phyloP scores from a whole-genome alignment of 2,797 vertebrate genomes.

The Acridotheres tristis region DNA sequence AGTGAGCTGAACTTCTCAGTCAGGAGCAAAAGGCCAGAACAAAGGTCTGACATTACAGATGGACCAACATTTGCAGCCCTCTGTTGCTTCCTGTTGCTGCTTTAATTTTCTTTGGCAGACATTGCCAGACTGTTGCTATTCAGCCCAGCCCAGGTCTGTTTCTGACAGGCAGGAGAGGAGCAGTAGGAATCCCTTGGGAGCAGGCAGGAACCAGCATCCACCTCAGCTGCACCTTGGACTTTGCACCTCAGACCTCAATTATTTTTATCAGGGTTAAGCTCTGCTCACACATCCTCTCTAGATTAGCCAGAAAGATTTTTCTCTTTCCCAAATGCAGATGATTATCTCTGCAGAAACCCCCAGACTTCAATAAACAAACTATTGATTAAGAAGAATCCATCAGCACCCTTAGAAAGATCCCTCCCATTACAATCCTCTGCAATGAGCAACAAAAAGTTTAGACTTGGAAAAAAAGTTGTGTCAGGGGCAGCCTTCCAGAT shows the following conservation, averaged over 20 bases:
- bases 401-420: neutral
- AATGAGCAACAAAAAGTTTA: neutral
- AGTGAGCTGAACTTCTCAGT: neutral
- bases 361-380: neutral
- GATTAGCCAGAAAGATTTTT: neutral
- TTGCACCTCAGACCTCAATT: neutral
- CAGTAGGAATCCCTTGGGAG: neutral
- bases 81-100: neutral
- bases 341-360: neutral
- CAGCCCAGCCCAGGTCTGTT: neutral
- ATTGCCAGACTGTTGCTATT: neutral
- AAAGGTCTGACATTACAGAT: conserved; percentile 24
- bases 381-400: neutral
- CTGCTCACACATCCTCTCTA: neutral
- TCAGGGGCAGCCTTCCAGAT: neutral
- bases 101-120: neutral
- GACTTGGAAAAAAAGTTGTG: neutral
- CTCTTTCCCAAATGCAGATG: neutral
- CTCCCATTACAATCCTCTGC: fast-evolving
- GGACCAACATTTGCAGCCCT: conserved; percentile 2
- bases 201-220: neutral
- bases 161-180: neutral
- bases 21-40: conserved; percentile 28
- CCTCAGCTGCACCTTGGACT: neutral
- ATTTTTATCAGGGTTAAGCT: neutral